Percentiles rank a stretch among this genome's conserved stretches.
These are phyloP conservation scores for Bombus turneri DNA, from an alignment of 1,140 invertebrate genomes.

Conservation along the genomic window DNA sequence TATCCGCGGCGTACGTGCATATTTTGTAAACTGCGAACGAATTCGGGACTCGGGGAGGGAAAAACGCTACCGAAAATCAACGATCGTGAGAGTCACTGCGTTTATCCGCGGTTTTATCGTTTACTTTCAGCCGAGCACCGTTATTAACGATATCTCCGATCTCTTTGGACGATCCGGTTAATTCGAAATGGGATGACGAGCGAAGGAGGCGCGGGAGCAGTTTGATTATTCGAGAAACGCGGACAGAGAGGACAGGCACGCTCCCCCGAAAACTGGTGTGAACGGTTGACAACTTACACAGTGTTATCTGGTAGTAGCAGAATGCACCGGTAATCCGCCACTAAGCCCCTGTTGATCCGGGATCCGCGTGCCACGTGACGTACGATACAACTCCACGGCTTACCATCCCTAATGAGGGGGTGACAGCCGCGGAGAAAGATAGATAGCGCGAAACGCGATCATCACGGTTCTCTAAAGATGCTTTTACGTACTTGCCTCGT, in stretches of 20 bases:
- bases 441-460: slow-evolving; percentile 2
- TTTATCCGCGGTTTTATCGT: slow-evolving; percentile 68
- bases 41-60: not conserved
- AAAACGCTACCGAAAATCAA: slow-evolving; percentile 40
- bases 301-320: slow-evolving; percentile 81
- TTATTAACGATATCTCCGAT: slow-evolving; percentile 70
- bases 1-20: not conserved
- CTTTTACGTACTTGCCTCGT: not conserved
- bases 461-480: not conserved
- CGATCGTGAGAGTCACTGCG: slow-evolving; percentile 19
- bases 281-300: slow-evolving; percentile 80
- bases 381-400: slow-evolving; percentile 69
- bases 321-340: slow-evolving; percentile 78
- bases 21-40: not conserved
- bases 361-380: slow-evolving; percentile 75
- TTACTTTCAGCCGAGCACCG: slow-evolving; percentile 70
- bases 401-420: slow-evolving; percentile 53
- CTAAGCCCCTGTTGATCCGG: slow-evolving; percentile 77
- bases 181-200: not conserved
- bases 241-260: slow-evolving; percentile 43
- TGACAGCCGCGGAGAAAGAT: slow-evolving; percentile 32
- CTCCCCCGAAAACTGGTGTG: slow-evolving; percentile 64
- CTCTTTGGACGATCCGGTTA: slow-evolving; percentile 53
- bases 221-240: slow-evolving; percentile 74
- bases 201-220: slow-evolving; percentile 47